These are phyloP conservation scores for Helicolenus hilgendorfi DNA, from an alignment of 2,797 vertebrate genomes.

Conservation along the genomic window DNA sequence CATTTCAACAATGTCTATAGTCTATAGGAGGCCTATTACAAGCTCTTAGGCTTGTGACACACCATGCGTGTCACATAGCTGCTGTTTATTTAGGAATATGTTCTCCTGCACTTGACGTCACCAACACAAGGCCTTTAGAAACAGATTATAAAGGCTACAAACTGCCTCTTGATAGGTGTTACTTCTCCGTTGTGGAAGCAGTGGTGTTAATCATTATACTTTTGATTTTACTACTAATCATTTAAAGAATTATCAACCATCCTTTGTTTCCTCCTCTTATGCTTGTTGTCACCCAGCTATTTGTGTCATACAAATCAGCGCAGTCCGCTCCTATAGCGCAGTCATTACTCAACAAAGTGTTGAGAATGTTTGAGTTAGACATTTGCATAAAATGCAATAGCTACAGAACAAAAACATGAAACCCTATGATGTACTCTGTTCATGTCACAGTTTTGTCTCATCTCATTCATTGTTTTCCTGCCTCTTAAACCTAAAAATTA, in stretches of 20 bases:
- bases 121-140: not conserved
- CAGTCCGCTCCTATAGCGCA: not conserved
- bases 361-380: not conserved
- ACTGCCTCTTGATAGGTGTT: not conserved
- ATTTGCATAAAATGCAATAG: not conserved
- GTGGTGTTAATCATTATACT: not conserved
- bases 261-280: too few relatives aligned
- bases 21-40: not conserved
- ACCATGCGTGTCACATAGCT: not conserved
- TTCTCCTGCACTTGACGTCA: not conserved
- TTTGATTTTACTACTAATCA: not conserved
- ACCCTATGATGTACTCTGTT: not conserved
- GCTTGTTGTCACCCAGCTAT: not conserved
- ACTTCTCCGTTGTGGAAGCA: not conserved
- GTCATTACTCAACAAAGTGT: not conserved
- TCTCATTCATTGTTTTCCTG: not conserved
- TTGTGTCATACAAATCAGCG: not conserved
- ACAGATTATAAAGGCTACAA: not conserved
- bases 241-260: not conserved
- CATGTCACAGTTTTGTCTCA: not conserved
- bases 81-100: not conserved
- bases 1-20: not conserved
- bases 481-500: not conserved
- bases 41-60: not conserved
- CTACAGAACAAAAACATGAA: not conserved